Evolutionary conservation across 2,113 vertebrate genomes (phyloP), one percentile per base, ranked within the genome.

Genomic region (Bostrychus sinensis): DNA sequence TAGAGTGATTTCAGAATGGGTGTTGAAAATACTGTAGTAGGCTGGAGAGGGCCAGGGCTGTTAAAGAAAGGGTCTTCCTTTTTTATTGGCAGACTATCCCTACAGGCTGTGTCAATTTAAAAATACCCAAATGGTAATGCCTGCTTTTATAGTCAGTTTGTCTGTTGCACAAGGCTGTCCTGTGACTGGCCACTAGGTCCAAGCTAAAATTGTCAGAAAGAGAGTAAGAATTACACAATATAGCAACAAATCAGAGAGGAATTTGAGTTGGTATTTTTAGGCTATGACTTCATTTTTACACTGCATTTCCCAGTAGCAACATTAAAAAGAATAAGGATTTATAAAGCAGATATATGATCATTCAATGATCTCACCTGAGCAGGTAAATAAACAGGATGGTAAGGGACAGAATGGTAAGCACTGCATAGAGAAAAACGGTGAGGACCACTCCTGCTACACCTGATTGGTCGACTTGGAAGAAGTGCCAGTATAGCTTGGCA

Each of bases 401-500:
- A 19, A 86, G 77, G 13, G 95, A 97, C 61, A 94, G 85, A 80
- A 95, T 77, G 78, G 93, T 89, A 28, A 95, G 77, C 25, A 95
- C 80, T 3, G 26, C 32, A 5, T 96, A 96, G 42, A 96, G 88
- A 30, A 95, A 82, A 41, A 94, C 32, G 0, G 94, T 98, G 86
- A 98, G 89, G 72, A 94, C 32, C 56, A 88, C 81, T 14, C 95
- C 95, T 0, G 91, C 88, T 50, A 91, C 62, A 11, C 93, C 94
- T 0, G 94, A 94, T 59, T 92, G 88, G 14, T 89, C 88, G 6
- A 63, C 87, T 75, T 90, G 89, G 57, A 89, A 70, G 70, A 98
- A 97, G 56, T 92, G 89, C 96, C 96, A 97, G 81, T 95, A 96
- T 23, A 98, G 93, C 62, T 98, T 98, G 19, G 94, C 93, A 36